Conservation (phyloP, 2,797 vertebrate species). For the Pelochelys cantorii region DNA sequence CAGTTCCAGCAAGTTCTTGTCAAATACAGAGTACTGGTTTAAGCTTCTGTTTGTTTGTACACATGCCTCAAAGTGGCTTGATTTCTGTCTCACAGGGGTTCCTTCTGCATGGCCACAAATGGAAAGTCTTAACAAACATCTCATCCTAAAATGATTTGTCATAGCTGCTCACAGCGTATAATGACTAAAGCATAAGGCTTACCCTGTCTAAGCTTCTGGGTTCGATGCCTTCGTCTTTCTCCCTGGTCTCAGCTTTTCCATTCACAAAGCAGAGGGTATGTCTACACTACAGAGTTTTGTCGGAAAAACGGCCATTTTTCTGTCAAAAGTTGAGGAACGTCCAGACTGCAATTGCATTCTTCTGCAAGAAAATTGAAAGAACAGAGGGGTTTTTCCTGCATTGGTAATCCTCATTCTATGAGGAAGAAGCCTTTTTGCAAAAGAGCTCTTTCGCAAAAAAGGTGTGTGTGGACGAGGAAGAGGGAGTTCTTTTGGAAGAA, state of each 20-base stretch:
- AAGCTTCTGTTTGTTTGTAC: neutral
- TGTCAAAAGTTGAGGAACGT: too few species aligned
- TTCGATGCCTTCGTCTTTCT: neutral
- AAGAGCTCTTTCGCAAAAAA: too few species aligned
- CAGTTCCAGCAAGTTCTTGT: neutral
- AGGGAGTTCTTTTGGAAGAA: too few species aligned
- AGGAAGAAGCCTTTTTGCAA: too few species aligned
- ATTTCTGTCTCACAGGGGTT: neutral
- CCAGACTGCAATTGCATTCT: too few species aligned
- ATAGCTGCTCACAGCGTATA: neutral
- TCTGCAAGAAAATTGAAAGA: too few species aligned
- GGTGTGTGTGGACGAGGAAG: too few species aligned
- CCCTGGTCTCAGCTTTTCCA: neutral
- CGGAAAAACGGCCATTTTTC: too few species aligned
- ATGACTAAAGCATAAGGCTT: neutral
- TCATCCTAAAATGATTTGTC: neutral
- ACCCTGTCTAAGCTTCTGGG: neutral
- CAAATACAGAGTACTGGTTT: fast-evolving
- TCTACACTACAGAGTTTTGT: too few species aligned
- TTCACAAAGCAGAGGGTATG: neutral
- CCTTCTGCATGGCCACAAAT: neutral
- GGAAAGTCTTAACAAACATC: neutral
- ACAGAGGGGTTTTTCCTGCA: too few species aligned
- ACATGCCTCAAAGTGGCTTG: neutral
- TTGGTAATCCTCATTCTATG: too few species aligned